phyloP scores from a whole-genome alignment of 2,888 invertebrate genomes.

The Litoditis marina region DNA sequence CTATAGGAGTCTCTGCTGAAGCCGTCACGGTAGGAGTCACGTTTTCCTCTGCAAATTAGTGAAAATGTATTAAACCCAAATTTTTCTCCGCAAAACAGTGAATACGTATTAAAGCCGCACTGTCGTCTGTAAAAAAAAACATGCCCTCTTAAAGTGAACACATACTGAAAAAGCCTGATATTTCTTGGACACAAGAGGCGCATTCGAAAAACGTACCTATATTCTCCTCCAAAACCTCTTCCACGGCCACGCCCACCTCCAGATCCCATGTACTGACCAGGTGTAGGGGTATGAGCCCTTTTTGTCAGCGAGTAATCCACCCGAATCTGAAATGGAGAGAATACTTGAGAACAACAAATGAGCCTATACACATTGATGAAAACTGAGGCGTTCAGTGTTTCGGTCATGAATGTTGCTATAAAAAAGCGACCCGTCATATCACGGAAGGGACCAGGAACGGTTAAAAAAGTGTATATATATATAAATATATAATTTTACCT shows the following conservation, averaged over 20 bases:
- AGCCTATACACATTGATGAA: too few species aligned
- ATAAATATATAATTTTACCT: slow-evolving; percentile 15
- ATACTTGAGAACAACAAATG: too few species aligned
- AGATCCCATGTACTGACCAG: slow-evolving; percentile 57
- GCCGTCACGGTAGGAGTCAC: slow-evolving; percentile 12
- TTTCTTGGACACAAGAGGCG: too few species aligned
- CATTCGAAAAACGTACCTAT: neutral
- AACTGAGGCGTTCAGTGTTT: too few species aligned
- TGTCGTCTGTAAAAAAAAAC: neutral
- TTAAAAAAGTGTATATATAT: neutral
- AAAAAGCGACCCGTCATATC: neutral
- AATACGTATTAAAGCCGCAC: too few species aligned
- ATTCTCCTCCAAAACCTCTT: slow-evolving; percentile 7
- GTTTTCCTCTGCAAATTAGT: too few species aligned
- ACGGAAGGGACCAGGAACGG: neutral
- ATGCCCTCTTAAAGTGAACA: neutral
- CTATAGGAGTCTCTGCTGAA: neutral
- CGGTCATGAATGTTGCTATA: neutral
- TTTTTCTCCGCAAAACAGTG: too few species aligned
- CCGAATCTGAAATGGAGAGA: slow-evolving; percentile 37
- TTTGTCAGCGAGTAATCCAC: slow-evolving; percentile 57
- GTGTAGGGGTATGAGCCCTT: slow-evolving; percentile 57
- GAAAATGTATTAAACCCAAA: too few species aligned
- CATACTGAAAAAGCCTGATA: too few species aligned
- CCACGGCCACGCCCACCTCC: slow-evolving; percentile 23